A percentile compares a stretch with the other conserved stretches of the same genome.
These are phyloP conservation scores for Spondyliosoma cantharus DNA, from an alignment of 2,797 vertebrate species.

Conservation along the genomic window DNA sequence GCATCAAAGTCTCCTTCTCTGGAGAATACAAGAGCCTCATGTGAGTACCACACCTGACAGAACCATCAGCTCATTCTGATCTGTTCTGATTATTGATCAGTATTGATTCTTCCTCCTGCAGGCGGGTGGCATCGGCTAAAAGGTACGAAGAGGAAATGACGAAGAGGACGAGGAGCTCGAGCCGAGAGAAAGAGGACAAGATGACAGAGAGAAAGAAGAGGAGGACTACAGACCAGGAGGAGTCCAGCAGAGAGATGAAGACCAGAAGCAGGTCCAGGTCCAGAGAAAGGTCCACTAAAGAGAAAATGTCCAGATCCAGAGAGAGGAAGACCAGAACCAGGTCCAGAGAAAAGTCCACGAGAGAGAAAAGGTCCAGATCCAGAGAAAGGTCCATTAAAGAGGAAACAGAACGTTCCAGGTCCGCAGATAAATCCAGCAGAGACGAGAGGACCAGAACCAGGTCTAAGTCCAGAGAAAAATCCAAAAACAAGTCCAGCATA, in stretches of 20 bases:
- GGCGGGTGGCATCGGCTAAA: conserved; percentile 55
- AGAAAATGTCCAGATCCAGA: neutral
- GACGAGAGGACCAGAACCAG: neutral
- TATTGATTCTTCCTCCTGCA: conserved; percentile 4
- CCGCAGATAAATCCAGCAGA: conserved; percentile 2
- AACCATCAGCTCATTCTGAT: neutral
- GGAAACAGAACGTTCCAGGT: neutral
- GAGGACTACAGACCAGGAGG: conserved; percentile 1
- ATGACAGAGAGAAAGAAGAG: conserved; percentile 10
- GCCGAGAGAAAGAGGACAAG: conserved; percentile 29
- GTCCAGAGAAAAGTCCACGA: neutral
- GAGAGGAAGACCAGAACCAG: conserved; percentile 13
- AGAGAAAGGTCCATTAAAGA: neutral
- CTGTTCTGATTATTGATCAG: neutral
- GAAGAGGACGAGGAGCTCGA: conserved; percentile 42
- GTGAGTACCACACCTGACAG: conserved; percentile 58
- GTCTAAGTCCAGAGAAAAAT: neutral
- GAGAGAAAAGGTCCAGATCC: neutral
- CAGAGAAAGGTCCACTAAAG: neutral
- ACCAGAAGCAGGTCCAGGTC: conserved; percentile 2
- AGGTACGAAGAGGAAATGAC: conserved; percentile 56
- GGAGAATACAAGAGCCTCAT: conserved; percentile 77
- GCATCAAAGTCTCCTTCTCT: conserved; percentile 77
- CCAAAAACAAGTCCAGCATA: neutral
- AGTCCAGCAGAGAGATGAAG: no score